These are phyloP conservation scores for Tetramorium bicarinatum DNA, from an alignment of 2,888 invertebrate genomes.

Conservation along the genomic window DNA sequence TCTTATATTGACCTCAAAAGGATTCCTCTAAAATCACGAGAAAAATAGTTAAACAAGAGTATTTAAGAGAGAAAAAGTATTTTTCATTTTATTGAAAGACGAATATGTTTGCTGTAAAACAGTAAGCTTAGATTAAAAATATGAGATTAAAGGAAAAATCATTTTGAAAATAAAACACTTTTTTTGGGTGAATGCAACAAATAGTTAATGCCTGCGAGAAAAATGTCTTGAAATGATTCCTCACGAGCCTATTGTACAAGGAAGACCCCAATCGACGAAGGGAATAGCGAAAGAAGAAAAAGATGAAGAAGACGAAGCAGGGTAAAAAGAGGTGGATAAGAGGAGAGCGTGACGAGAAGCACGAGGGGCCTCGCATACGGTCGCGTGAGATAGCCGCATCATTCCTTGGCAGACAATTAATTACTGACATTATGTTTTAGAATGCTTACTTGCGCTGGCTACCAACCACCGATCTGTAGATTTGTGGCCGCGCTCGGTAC, in stretches of 20 bases:
- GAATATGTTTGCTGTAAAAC: no score
- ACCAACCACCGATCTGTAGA: slow-evolving; percentile 80
- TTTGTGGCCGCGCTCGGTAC: slow-evolving; percentile 71
- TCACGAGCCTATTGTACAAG: slow-evolving; percentile 16
- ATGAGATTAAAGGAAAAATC: no score
- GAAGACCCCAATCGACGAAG: slow-evolving; percentile 33
- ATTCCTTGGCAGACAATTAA: slow-evolving; percentile 83
- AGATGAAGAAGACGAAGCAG: background rate
- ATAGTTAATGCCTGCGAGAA: background rate
- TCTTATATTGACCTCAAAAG: no score
- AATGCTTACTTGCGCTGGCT: slow-evolving; percentile 78
- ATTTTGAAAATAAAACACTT: no score
- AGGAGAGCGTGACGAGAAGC: slow-evolving; percentile 52
- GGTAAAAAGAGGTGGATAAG: slow-evolving; percentile 31
- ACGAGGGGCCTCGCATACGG: slow-evolving; percentile 68
- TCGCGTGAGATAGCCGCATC: slow-evolving; percentile 84
- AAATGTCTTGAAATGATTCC: slow-evolving; percentile 1
- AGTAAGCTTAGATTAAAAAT: no score
- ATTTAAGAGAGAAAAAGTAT: no score
- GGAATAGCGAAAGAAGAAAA: slow-evolving; percentile 48
- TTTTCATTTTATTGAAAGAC: no score
- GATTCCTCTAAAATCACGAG: no score
- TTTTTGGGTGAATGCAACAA: background rate
- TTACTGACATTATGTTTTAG: slow-evolving; percentile 83
- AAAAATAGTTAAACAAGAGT: no score